Conservation (phyloP, 2,888 invertebrate genomes). For the Scaptodrosophila latifasciaeformis region DNA sequence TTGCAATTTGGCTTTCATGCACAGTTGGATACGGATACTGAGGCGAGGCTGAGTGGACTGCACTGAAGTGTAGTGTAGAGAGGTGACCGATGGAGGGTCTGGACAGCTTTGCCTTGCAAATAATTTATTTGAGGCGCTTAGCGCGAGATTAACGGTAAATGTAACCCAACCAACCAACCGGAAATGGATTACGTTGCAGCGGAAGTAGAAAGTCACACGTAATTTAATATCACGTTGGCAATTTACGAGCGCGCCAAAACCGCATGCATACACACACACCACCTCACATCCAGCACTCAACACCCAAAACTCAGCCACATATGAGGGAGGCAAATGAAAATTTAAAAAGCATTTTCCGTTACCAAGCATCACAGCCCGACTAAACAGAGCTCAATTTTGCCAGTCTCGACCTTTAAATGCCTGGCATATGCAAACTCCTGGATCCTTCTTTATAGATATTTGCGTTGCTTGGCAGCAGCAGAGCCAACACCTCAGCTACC, state of each 20-base stretch:
- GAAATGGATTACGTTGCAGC: slow-evolving; percentile 66
- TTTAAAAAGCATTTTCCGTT: slow-evolving; percentile 19
- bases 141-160: slow-evolving; percentile 66
- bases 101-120: slow-evolving; percentile 43
- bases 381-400: too few species aligned
- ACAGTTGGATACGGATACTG: slow-evolving; percentile 8
- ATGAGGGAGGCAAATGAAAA: too few species aligned
- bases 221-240: slow-evolving; percentile 68
- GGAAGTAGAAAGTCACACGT: slow-evolving; percentile 66
- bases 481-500: too few species aligned
- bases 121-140: slow-evolving; percentile 69
- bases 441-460: too few species aligned
- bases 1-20: not conserved
- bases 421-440: too few species aligned
- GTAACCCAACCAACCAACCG: slow-evolving; percentile 67
- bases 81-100: slow-evolving; percentile 7
- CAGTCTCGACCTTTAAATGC: too few species aligned
- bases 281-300: slow-evolving; percentile 1
- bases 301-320: not conserved
- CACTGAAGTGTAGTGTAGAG: not conserved
- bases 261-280: slow-evolving; percentile 12
- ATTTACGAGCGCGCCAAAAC: slow-evolving; percentile 50
- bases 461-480: too few species aligned
- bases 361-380: too few species aligned
- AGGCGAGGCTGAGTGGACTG: not conserved